phyloP scores from a whole-genome alignment of 2,113 vertebrate genomes.

The Thalassarche chlororhynchos region DNA sequence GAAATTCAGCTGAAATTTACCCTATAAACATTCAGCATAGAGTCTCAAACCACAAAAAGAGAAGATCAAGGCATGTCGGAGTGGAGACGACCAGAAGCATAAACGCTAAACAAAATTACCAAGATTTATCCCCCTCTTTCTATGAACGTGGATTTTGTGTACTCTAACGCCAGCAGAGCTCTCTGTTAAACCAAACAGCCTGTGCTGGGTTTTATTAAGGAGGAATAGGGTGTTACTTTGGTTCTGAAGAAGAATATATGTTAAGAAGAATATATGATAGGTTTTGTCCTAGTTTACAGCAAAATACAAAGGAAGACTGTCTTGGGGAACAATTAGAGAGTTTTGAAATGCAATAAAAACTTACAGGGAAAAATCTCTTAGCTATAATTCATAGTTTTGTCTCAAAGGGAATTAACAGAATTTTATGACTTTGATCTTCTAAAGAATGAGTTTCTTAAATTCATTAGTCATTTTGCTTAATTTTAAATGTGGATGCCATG shows the following conservation, averaged over 20 bases:
- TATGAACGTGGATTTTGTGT: not conserved
- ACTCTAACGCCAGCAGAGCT: not conserved
- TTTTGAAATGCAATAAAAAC: not conserved
- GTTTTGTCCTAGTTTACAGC: not conserved
- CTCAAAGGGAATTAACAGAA: slow-evolving; percentile 1
- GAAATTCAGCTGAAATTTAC: not conserved
- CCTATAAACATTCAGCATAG: not conserved
- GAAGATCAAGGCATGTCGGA: not conserved
- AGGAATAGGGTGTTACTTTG: not conserved
- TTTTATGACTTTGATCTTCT: slow-evolving; percentile 28
- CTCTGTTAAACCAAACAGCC: not conserved
- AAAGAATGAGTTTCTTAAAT: not conserved
- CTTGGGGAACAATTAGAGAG: not conserved
- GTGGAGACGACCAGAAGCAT: not conserved
- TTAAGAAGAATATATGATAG: not conserved
- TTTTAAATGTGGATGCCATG: not conserved
- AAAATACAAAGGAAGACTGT: not conserved
- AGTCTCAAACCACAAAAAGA: not conserved
- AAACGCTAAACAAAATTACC: not conserved
- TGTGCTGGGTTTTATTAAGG: not conserved
- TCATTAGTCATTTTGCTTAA: not conserved
- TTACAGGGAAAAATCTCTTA: not conserved
- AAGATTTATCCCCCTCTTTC: not conserved
- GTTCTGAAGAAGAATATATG: not conserved
- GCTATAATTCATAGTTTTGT: not conserved